Base-by-base conservation (phyloP, 2,797 vertebrate genomes). In the Danio kyathit region DNA sequence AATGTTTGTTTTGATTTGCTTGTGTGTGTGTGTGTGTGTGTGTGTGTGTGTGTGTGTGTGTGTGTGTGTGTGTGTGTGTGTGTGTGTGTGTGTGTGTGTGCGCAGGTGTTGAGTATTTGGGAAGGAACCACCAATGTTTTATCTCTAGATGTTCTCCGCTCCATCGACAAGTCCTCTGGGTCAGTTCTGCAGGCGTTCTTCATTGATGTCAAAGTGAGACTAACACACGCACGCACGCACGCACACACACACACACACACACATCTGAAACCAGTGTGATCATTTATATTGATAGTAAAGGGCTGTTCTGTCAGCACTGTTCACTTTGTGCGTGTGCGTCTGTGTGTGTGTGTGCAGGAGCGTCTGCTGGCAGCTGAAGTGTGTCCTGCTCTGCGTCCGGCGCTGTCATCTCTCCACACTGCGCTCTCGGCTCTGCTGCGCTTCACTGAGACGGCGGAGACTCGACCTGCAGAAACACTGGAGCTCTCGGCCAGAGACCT, bases 41-140 rank as follows among this genome's bases (percentile, higher is more conserved):
- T 81, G 56, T 54, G 38, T 9, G 29, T 54, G 19, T 54, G n/a
- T n/a, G n/a, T n/a, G n/a, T n/a, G n/a, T n/a, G 54, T 84, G 92
- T 92, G 90, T 88, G 21, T 81, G 56, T 54, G 38, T 7, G n/a
- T 44, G 16, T 57, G 11, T 60, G 9, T 83, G n/a, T 60, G 16
- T 21, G 21, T 54, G 5, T 69, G 29, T 13, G 10, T 65, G 16
- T 2, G 59, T 66, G 29, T 76, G 52, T 81, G 48, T 64, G 11
- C 75, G 13, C 85, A 96, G 96, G 95, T 95, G 51, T 87, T 96
- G 84, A 94, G 95, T 85, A 96, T 96, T 78, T 96, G 96, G 95
- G 96, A 96, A 87, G 95, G 96, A 7, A 96, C 95, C 16, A 96
- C 95, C 1, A 95, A 96, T 16, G 86, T 96, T 82, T 86, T 96